A percentile compares a stretch with the other conserved stretches of the same genome.
phyloP scores from a whole-genome alignment of 2,888 invertebrate genomes.

The Helicoverpa assulta region DNA sequence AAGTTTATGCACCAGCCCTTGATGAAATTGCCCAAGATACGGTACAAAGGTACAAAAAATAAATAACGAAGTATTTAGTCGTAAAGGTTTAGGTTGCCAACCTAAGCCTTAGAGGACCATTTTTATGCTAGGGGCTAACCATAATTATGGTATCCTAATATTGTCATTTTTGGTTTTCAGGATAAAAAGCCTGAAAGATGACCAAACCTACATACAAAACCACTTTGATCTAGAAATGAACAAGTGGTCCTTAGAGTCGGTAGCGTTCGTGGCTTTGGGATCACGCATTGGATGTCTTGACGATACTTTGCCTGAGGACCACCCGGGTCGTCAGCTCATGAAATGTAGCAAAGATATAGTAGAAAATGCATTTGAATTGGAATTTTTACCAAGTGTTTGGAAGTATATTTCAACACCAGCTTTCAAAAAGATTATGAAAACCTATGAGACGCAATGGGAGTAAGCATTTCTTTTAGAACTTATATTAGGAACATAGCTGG shows the following conservation, averaged over 20 bases:
- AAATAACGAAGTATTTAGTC: no score
- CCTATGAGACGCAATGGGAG: conserved; percentile 82
- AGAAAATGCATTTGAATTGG: conserved; percentile 73
- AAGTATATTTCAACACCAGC: conserved; percentile 74
- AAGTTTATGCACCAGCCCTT: conserved; percentile 86
- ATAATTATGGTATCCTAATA: no score
- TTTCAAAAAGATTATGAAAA: conserved; percentile 77
- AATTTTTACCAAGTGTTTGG: conserved; percentile 78
- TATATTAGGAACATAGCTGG: no score
- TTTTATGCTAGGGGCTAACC: no score
- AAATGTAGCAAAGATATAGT: conserved; percentile 75
- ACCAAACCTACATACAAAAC: conserved; percentile 71
- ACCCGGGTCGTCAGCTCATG: conserved; percentile 77
- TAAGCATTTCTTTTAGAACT: conserved; percentile 66
- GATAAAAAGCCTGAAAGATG: conserved; percentile 72
- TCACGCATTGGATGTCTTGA: conserved; percentile 78
- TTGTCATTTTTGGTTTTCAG: conserved; percentile 66
- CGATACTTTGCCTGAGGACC: conserved; percentile 73
- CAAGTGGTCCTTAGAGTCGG: conserved; percentile 92
- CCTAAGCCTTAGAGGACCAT: no score
- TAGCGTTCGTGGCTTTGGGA: conserved; percentile 80
- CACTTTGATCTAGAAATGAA: conserved; percentile 89
- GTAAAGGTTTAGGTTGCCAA: no score
- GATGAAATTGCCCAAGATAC: conserved; percentile 86
- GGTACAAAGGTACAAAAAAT: conserved; percentile 71